Evolutionary conservation across 2,113 vertebrate genomes (phyloP), one percentile per base, ranked within the genome.

Genomic region (Albula glossodonta): DNA sequence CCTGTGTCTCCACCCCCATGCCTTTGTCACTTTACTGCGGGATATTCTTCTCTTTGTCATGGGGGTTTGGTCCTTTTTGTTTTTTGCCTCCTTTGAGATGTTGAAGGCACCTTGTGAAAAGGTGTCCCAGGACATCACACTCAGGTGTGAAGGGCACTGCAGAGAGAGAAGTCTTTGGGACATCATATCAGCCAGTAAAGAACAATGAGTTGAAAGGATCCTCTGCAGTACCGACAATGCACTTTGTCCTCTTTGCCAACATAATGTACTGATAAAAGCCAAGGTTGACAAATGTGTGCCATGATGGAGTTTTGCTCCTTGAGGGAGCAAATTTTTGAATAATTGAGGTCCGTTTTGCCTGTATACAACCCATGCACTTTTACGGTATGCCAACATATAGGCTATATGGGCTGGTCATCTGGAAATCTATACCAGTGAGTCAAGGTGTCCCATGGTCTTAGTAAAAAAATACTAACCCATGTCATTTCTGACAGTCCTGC

Each of bases 1-100:
- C 70, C 56, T 12, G 50, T 81, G 19, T 51, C 56, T 78, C 53
- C 12, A 66, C 63, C 10, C 41, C 12, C 48, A 52, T 74, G 48
- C 83, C 63, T 81, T 17, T 80, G 31, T 87, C 51, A 87, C 31
- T 82, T 83, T 48, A 51, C 63, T 70, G 77, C 50, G 78, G 3
- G 41, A 48, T 51, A 7, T 51, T 41, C 15, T 10, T 82, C 56
- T 79, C 22, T 8, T n/a, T 17, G 10, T 50, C 13, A 3, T 63
- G 25, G 2, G 48, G 52, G 51, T 82, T 49, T 66, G 17, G 12
- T 51, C 1, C 31, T 22, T 49, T 25, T 15, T 1, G 13, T 51
- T 52, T 79, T n/a, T 81, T 80, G 48, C 51, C 11, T 60, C 49
- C 48, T n/a, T 80, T 22, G n/a, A 22, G 22, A 5, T 17, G 63